phyloP scores from a whole-genome alignment of 2,113 vertebrate genomes.

The Bolborhynchus lineola region DNA sequence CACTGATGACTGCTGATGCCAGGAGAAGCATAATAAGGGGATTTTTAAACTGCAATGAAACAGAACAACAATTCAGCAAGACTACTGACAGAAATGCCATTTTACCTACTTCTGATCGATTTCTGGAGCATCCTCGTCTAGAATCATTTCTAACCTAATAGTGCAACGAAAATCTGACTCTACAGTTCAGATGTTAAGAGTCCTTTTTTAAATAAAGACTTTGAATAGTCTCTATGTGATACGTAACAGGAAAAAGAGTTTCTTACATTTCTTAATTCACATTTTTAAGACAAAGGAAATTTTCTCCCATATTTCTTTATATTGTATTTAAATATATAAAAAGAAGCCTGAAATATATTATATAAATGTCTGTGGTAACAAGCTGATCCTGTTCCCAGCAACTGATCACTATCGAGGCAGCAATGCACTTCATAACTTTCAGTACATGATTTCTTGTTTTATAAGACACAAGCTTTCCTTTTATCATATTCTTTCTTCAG shows the following conservation, averaged over 20 bases:
- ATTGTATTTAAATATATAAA: not conserved
- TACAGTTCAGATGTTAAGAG: not conserved
- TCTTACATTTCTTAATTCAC: not conserved
- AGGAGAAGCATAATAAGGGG: constrained; percentile 96
- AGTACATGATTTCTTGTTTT: not conserved
- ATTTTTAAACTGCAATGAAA: constrained; percentile 91
- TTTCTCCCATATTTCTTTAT: not conserved
- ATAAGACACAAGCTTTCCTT: not conserved
- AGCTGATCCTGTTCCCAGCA: not conserved
- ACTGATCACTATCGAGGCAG: not conserved
- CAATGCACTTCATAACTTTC: not conserved
- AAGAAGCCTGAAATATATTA: not conserved
- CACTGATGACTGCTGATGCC: constrained; percentile 96
- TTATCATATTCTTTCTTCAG: not conserved
- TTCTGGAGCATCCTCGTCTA: not conserved
- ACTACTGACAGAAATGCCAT: not conserved
- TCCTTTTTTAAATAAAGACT: not conserved
- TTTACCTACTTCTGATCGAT: not conserved
- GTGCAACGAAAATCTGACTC: not conserved
- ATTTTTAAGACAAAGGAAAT: not conserved
- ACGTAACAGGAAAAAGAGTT: not conserved
- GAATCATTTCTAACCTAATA: not conserved
- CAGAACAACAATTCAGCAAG: constrained; percentile 45
- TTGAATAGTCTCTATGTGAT: not conserved
- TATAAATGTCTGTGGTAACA: not conserved